Percentiles rank a stretch among this genome's conserved stretches.
Evolutionary conservation across 2,888 invertebrate species (phyloP).

Genomic region (Temnothorax rugatulus): DNA sequence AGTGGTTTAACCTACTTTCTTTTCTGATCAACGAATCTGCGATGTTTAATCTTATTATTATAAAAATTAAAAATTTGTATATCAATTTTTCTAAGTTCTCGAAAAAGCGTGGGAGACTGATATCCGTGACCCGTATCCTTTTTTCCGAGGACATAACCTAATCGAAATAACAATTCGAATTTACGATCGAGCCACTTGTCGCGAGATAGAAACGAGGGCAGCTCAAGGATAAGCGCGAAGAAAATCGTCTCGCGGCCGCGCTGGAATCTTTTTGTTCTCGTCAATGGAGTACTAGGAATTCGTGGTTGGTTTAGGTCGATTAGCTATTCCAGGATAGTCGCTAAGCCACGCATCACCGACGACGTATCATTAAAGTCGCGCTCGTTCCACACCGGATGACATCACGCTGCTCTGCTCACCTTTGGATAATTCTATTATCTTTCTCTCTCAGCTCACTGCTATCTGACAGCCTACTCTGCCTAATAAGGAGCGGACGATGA

Average conservation of each 20-base stretch:
- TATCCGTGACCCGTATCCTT: neutral
- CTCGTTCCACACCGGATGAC: conserved; percentile 71
- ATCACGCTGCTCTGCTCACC: conserved; percentile 71
- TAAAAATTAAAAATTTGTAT: neutral
- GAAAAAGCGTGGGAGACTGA: neutral
- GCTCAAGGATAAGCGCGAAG: neutral
- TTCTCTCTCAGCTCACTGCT: conserved; percentile 56
- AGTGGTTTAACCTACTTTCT: neutral
- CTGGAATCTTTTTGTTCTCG: conserved; percentile 32
- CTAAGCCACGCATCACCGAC: conserved; percentile 55
- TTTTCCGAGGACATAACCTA: neutral
- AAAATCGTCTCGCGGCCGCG: conserved; percentile 21
- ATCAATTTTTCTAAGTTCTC: neutral
- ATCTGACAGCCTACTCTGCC: conserved; percentile 46
- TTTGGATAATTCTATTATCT: conserved; percentile 67
- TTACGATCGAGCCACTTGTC: conserved; percentile 9
- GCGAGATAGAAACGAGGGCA: neutral
- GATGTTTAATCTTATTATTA: neutral
- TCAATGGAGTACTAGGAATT: conserved; percentile 48
- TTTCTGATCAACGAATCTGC: neutral
- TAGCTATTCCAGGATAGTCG: conserved; percentile 61
- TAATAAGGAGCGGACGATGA: conserved; percentile 76
- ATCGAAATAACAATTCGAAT: conserved; percentile 19
- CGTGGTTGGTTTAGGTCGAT: conserved; percentile 53
- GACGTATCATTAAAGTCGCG: conserved; percentile 69